Evolutionary conservation across 2,797 vertebrate species (phyloP), one percentile per base, ranked within the genome.

Genomic region (Smutsia temminckii): DNA sequence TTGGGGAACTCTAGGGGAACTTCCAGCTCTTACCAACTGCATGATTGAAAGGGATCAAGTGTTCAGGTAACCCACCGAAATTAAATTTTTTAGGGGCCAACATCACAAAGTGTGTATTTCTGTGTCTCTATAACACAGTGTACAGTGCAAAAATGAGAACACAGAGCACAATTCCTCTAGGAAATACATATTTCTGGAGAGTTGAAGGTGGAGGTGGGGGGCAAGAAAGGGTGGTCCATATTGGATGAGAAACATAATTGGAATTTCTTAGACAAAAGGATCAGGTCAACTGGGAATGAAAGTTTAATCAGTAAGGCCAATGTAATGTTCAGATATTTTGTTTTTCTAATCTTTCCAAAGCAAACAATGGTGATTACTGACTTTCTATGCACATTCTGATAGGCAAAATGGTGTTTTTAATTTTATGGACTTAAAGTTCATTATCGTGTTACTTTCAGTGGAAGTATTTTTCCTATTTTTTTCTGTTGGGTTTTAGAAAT

Each of bases 351-450:
- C 29, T 27, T 90, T 69, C 68, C n/a, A 80, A 90, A 92, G 51
- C 71, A 90, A 92, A 92, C 49, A 72, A 3, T 46, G 40, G 46
- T 66, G 46, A 46, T 66, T 37, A 91, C 87, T 74, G 78, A 72
- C 83, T 95, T 89, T 90, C 75, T 79, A 83, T 72, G 34, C 4
- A 64, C 37, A 8, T 84, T 89, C 78, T 69, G 55, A 94, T 68
- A 75, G 34, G 42, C 74, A 86, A 85, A 91, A 83, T 17, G 51
- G 29, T 81, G 21, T 81, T 79, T 87, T 88, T 89, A 84, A 89
- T 79, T 94, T 85, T 59, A 51, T 49, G 63, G 69, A 91, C 80
- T 93, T 93, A 80, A 89, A 93, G 55, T 59, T 92, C 71, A 64
- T 46, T 34, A 23, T 53, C 63, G 2, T 68, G 25, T 61, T 94